A percentile compares a stretch with the other conserved stretches of the same genome.
phyloP scores from a whole-genome alignment of 2,113 vertebrate genomes.

The Orycteropus afer region DNA sequence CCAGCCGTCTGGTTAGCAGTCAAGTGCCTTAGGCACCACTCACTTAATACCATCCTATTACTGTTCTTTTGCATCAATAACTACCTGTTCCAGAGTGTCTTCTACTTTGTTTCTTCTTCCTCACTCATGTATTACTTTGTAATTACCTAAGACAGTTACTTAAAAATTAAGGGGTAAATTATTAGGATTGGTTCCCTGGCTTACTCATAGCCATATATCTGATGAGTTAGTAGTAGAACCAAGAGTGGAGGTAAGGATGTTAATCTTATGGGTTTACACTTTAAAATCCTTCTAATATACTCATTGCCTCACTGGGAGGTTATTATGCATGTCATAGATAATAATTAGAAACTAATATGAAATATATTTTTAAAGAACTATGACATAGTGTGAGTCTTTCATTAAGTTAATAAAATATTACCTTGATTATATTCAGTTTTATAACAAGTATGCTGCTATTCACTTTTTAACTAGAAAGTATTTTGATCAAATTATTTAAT shows the following conservation, averaged over 20 bases:
- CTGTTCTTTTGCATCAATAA: background rate
- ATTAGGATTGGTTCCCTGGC: background rate
- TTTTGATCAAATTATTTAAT: slow-evolving; percentile 23
- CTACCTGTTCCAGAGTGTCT: background rate
- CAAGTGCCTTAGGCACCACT: no score
- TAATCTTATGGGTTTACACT: background rate
- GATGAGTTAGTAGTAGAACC: background rate
- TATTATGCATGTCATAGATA: background rate
- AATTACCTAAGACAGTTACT: background rate
- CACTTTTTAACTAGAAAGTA: background rate
- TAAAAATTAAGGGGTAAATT: background rate
- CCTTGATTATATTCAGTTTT: background rate
- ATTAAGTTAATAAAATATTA: slow-evolving; percentile 18
- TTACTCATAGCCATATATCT: background rate
- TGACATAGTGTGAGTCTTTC: background rate
- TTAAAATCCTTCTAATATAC: background rate
- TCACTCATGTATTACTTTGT: background rate
- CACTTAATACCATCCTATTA: background rate
- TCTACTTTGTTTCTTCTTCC: background rate
- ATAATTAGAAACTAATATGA: background rate
- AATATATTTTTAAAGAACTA: background rate
- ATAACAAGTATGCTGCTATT: background rate
- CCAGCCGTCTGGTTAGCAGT: no score
- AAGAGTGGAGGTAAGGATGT: background rate
- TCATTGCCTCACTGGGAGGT: background rate